Evolutionary conservation across 2,113 vertebrate species (phyloP).

Genomic region (Fukomys damarensis): DNA sequence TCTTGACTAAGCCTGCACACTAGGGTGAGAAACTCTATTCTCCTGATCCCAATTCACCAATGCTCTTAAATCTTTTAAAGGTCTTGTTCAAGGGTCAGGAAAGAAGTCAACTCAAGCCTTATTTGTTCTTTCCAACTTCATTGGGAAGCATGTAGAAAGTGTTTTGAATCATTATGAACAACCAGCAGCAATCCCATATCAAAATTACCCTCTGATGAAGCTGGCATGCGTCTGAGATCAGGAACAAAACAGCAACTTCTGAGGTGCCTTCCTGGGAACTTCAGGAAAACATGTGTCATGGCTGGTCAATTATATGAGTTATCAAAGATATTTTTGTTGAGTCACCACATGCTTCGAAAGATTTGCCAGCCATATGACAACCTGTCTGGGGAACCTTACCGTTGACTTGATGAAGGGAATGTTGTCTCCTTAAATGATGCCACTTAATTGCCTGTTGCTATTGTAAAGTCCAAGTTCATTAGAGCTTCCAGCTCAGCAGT

Average conservation of each 20-base stretch:
- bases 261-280: background rate
- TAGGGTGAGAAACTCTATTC: background rate
- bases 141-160: background rate
- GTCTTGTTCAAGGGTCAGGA: background rate
- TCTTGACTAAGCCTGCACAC: background rate
- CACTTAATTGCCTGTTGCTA: constrained; percentile 44
- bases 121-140: background rate
- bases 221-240: background rate
- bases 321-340: constrained; percentile 52
- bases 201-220: background rate
- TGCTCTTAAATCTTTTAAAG: background rate
- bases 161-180: background rate
- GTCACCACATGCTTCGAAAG: constrained; percentile 53
- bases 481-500: background rate
- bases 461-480: constrained; percentile 55
- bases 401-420: constrained; percentile 44
- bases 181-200: background rate
- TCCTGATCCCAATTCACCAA: background rate
- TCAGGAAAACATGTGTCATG: background rate
- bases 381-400: background rate
- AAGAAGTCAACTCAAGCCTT: background rate
- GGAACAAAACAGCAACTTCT: constrained; percentile 17
- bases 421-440: background rate
- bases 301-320: constrained; percentile 34
- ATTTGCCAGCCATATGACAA: background rate